Conservation (phyloP, 2,888 invertebrate species). For the Iselma pallidipennis region DNA sequence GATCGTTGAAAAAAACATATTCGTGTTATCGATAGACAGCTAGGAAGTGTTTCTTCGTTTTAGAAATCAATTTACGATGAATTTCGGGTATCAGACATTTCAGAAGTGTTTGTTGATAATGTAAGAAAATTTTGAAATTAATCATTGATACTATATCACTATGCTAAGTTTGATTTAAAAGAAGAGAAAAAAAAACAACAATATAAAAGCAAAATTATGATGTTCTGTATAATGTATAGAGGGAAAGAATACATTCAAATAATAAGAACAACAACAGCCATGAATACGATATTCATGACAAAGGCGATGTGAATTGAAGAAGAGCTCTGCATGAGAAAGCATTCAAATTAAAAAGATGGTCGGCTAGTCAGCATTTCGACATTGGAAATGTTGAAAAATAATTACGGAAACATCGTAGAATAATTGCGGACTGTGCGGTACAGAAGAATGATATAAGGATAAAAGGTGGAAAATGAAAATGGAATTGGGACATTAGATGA, state of each 20-base stretch:
- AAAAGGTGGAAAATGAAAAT: neutral
- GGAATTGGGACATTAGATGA: neutral
- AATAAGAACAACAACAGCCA: conserved; percentile 46
- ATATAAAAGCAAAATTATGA: conserved; percentile 30
- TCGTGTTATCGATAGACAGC: no score
- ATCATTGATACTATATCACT: neutral
- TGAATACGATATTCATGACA: conserved; percentile 46
- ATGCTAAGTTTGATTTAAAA: neutral
- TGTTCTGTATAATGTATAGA: conserved; percentile 15
- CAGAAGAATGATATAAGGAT: neutral
- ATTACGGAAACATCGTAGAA: conserved; percentile 33
- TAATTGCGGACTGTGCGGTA: neutral
- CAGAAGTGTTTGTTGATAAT: no score
- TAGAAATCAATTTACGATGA: no score
- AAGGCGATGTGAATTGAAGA: conserved; percentile 43
- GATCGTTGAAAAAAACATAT: no score
- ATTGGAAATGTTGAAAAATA: conserved; percentile 35
- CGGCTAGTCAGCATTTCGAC: conserved; percentile 31
- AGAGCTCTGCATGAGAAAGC: conserved; percentile 42
- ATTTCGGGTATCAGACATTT: no score
- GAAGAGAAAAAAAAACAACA: neutral
- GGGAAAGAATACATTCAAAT: conserved; percentile 39
- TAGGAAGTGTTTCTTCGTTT: no score
- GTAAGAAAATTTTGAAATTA: neutral
- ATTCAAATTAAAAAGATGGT: conserved; percentile 50